A percentile compares a stretch with the other conserved stretches of the same genome.
These are phyloP conservation scores for Actinopyga echinites DNA, from an alignment of 53 echinoderm and acorn worm species.

Conservation along the genomic window DNA sequence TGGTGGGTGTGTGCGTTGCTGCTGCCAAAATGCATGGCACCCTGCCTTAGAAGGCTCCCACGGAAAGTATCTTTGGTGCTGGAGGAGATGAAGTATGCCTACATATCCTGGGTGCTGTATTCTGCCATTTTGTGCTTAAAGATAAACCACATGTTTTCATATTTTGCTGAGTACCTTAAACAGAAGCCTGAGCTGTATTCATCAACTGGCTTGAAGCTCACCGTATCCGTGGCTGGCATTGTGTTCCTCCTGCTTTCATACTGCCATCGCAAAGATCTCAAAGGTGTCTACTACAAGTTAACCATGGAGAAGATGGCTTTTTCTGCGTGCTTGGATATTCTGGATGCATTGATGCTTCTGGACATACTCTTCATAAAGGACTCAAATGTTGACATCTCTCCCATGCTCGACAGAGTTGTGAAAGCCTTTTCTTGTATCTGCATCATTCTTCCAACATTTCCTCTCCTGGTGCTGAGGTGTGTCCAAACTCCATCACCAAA, in stretches of 20 bases:
- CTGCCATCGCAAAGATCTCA: slow-evolving; percentile 70
- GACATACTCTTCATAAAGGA: slow-evolving; percentile 60
- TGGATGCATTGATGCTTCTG: slow-evolving; percentile 74
- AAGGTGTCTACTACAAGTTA: slow-evolving; percentile 65
- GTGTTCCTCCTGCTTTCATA: slow-evolving; percentile 71
- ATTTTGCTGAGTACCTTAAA: slow-evolving; percentile 51
- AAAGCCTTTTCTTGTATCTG: slow-evolving; percentile 72
- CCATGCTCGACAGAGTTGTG: slow-evolving; percentile 56
- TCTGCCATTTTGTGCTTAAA: slow-evolving; percentile 61
- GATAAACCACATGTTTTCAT: slow-evolving; percentile 71
- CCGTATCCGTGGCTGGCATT: slow-evolving; percentile 69
- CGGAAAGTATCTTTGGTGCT: neutral
- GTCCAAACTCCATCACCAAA: slow-evolving; percentile 48
- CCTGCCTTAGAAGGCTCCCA: slow-evolving; percentile 19
- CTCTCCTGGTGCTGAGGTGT: slow-evolving; percentile 63
- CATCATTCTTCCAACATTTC: slow-evolving; percentile 62
- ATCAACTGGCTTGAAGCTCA: slow-evolving; percentile 72
- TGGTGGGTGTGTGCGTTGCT: slow-evolving; percentile 12
- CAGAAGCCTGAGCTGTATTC: slow-evolving; percentile 41
- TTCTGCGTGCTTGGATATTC: slow-evolving; percentile 66
- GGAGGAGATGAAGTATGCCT: slow-evolving; percentile 69
- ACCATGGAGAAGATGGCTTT: slow-evolving; percentile 67
- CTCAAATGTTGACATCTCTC: slow-evolving; percentile 21
- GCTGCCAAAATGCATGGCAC: neutral
- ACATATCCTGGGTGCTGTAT: slow-evolving; percentile 71